Conservation (phyloP, 2,113 vertebrate genomes). For the Thalassarche chlororhynchos region DNA sequence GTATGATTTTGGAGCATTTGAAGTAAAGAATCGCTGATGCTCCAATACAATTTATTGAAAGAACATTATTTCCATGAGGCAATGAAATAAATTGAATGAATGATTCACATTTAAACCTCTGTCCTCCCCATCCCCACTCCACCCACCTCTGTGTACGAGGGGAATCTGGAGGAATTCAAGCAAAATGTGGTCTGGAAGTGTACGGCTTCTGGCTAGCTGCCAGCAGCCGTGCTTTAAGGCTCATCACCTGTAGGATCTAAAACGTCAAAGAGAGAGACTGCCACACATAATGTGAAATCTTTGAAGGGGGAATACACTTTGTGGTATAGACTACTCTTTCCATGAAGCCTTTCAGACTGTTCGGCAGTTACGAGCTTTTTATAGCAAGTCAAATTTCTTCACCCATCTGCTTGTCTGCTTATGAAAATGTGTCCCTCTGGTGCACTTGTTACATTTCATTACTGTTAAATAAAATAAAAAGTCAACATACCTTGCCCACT, state of each 20-base stretch:
- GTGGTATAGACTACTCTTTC: neutral
- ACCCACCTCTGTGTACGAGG: too few relatives aligned
- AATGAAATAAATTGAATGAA: neutral
- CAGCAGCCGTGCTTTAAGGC: neutral
- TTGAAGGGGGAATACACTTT: neutral
- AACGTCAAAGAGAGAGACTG: neutral
- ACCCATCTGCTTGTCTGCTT: conserved; percentile 62
- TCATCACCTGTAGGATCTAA: neutral
- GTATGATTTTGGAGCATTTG: neutral
- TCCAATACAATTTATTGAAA: neutral
- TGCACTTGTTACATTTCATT: conserved; percentile 47
- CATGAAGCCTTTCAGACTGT: neutral
- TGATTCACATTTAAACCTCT: fast-evolving
- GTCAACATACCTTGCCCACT: neutral
- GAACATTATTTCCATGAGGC: neutral
- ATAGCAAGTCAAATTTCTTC: conserved; percentile 54
- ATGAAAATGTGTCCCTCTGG: conserved; percentile 42
- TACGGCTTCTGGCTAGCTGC: neutral
- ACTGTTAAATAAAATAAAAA: conserved; percentile 25
- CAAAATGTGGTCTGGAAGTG: neutral
- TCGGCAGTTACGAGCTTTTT: neutral
- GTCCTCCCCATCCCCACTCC: neutral
- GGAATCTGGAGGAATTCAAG: neutral
- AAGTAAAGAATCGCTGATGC: neutral
- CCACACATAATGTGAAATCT: fast-evolving